Base-by-base conservation (phyloP, 1,140 invertebrate species). In the Drosophila pectinifera region DNA sequence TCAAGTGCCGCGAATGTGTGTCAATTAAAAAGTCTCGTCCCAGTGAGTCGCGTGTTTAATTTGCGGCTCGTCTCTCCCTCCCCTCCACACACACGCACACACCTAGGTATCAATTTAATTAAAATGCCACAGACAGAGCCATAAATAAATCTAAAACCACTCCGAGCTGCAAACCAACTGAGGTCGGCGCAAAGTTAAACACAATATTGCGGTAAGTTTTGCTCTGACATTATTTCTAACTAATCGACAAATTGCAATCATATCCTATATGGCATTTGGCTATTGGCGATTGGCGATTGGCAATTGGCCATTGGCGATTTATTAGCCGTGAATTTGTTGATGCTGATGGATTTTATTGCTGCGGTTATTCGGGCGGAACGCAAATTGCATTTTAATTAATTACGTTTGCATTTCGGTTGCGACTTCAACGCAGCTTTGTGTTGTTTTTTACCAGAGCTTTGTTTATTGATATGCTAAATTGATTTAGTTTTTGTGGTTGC, bases 1-100 rank as follows among this genome's bases (percentile, higher is more conserved):
- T 80, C 81, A 77, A 84, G 81, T 84, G 77, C 55, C 55, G 53
- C 73, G 72, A 58, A 85, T 86, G 82, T 86, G 78, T 86, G 83
- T 86, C 83, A 86, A 86, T 86, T 86, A 86, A 88, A 86, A 86
- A 79, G 63, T 83, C 72, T 79, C 83, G 80, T 74, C 83, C 63
- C 69, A 82, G 83, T 82, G 82, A 82, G 61, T 86, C 85, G 83
- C 54, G 82, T 82, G 83, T 88, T 88, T 73, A 82, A 88, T 88
- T 78, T 79, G 39, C 53, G 51, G 64, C 67, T 57, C 67, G 49
- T 69, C 48, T 45, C 64, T 41, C 36, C 31, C 49, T 36, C 13
- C 18, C 18, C 18, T 14, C 26, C 34, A 31, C 13, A 14, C 28
- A 18, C 34, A 18, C 42, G 16, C 59, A 67, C 75, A 62, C 69